Conservation (phyloP, 1,140 invertebrate species). For the Camponotus floridanus region DNA sequence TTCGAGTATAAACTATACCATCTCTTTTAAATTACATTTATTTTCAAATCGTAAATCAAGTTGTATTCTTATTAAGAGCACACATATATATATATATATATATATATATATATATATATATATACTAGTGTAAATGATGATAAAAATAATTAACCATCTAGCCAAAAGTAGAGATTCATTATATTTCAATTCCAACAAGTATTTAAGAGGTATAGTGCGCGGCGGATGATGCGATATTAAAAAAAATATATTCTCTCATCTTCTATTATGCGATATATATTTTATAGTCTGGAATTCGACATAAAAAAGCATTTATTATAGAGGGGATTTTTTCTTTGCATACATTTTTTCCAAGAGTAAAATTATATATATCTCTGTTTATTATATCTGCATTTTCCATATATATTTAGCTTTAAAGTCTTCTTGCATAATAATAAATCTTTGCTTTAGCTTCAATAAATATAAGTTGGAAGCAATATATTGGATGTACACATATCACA, state of each 20-base stretch:
- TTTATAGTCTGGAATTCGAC: neutral
- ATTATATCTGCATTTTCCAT: neutral
- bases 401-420: neutral
- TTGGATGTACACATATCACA: constrained; percentile 52
- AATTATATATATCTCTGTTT: constrained; percentile 16
- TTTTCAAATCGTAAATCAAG: no score
- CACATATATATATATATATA: no score
- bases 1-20: neutral
- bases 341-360: constrained; percentile 10
- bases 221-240: neutral
- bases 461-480: constrained; percentile 31
- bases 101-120: no score
- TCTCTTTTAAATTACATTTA: no score
- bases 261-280: no score
- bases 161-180: no score
- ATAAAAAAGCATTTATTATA: constrained; percentile 14
- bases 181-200: no score
- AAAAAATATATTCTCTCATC: neutral
- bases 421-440: neutral
- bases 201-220: no score
- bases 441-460: constrained; percentile 2
- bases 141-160: no score
- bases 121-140: no score
- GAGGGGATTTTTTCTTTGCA: neutral
- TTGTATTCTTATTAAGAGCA: no score